Evolutionary conservation across 2,113 vertebrate genomes (phyloP).

Genomic region (Paraplagusia blochii): DNA sequence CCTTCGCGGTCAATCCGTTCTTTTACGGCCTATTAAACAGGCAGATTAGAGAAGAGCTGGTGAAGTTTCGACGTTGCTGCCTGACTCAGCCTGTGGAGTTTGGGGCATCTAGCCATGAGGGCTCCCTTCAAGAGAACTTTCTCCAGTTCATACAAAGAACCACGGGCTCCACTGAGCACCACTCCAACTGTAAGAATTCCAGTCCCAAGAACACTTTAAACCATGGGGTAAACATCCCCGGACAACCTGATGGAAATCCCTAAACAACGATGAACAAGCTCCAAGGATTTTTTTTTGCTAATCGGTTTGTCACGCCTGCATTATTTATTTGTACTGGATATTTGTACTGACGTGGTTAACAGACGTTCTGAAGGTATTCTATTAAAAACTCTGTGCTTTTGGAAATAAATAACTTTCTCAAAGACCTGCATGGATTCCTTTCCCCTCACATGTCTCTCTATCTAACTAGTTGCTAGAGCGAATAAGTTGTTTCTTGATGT

Average conservation of each 20-base stretch:
- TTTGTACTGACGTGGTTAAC: too few species aligned
- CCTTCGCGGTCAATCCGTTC: constrained; percentile 90
- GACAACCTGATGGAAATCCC: constrained; percentile 75
- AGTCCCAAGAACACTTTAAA: constrained; percentile 73
- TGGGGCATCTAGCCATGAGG: constrained; percentile 79
- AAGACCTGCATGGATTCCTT: not conserved
- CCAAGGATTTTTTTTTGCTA: constrained; percentile 46
- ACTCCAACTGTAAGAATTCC: constrained; percentile 63
- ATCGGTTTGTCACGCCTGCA: not conserved
- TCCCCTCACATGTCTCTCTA: not conserved
- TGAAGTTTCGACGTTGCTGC: constrained; percentile 81
- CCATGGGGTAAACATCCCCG: constrained; percentile 71
- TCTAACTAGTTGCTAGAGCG: too few species aligned
- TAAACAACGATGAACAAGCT: constrained; percentile 41
- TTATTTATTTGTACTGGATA: not conserved
- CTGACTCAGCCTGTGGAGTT: constrained; percentile 62
- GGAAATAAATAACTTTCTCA: not conserved
- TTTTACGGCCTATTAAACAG: constrained; percentile 89
- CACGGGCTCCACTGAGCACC: constrained; percentile 71
- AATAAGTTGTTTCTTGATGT: too few species aligned
- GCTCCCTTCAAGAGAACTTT: constrained; percentile 84
- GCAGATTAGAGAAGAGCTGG: constrained; percentile 86
- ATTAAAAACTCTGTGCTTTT: not conserved
- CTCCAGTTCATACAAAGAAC: constrained; percentile 85
- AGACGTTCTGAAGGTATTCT: not conserved